These are phyloP conservation scores for Tolypeutes matacus DNA, from an alignment of 2,797 vertebrate species.

Conservation along the genomic window DNA sequence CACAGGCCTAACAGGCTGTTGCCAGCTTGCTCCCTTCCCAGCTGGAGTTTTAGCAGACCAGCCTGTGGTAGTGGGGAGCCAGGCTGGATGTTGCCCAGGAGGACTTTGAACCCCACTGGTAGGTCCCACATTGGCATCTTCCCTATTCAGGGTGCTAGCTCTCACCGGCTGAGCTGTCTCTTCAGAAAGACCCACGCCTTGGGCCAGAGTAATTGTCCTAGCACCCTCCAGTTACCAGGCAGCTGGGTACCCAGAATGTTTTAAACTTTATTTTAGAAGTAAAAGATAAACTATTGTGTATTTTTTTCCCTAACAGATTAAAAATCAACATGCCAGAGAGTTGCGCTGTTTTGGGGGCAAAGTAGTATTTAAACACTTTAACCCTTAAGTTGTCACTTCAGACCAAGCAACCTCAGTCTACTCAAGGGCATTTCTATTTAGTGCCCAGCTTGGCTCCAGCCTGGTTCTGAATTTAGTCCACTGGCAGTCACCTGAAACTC, in stretches of 20 bases:
- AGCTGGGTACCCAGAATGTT: background rate
- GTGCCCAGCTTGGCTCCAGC: background rate
- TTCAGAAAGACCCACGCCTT: background rate
- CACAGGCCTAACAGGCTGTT: background rate
- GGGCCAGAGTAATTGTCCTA: background rate
- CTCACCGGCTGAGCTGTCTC: background rate
- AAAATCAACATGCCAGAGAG: background rate
- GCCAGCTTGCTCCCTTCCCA: background rate
- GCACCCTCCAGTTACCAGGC: background rate
- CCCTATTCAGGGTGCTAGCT: background rate
- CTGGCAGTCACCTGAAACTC: background rate
- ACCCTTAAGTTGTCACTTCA: background rate
- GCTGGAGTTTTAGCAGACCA: background rate
- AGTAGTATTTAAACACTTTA: background rate
- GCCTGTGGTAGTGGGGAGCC: background rate
- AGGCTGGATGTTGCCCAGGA: fast-evolving
- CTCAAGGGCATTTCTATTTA: background rate
- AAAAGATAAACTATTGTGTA: conserved; percentile 11
- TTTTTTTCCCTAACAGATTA: background rate
- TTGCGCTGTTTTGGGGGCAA: background rate
- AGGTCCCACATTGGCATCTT: too few species aligned
- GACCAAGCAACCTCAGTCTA: too few species aligned
- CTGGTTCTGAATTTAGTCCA: background rate
- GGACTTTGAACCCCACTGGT: background rate
- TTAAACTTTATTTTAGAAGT: background rate